A percentile compares a stretch with the other conserved stretches of the same genome.
Evolutionary conservation across 53 echinoderm and acorn worm species (phyloP).

Genomic region (Henricia sp.): DNA sequence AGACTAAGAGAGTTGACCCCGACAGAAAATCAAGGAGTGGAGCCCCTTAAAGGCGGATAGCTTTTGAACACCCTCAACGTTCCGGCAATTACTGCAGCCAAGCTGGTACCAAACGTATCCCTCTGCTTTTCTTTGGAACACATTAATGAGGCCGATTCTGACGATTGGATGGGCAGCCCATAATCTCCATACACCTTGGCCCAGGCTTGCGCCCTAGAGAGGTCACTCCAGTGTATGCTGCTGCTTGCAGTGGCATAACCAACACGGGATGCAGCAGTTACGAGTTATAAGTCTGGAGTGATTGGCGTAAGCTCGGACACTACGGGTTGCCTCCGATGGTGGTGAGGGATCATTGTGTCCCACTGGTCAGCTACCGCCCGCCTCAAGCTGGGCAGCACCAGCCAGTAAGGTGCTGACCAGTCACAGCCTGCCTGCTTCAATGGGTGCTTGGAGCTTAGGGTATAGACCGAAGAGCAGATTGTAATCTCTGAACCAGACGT

Average conservation of each 20-base stretch:
- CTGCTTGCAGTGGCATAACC: constrained; percentile 29
- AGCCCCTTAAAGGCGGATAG: constrained; percentile 67
- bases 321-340: constrained; percentile 59
- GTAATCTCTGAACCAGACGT: constrained; percentile 20
- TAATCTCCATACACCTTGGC: constrained; percentile 52
- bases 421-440: constrained; percentile 39
- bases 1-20: constrained; percentile 45
- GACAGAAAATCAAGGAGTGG: constrained; percentile 27
- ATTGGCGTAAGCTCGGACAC: constrained; percentile 48
- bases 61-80: neutral
- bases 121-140: constrained; percentile 60
- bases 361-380: constrained; percentile 59
- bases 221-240: constrained; percentile 65
- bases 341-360: constrained; percentile 57
- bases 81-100: constrained; percentile 72
- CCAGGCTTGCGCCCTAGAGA: constrained; percentile 73
- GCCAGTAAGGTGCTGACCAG: constrained; percentile 21
- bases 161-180: constrained; percentile 43
- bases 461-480: constrained; percentile 8
- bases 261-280: constrained; percentile 80
- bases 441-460: constrained; percentile 57
- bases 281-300: constrained; percentile 69
- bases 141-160: constrained; percentile 56
- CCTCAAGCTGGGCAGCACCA: constrained; percentile 20
- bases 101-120: constrained; percentile 62